A percentile compares a stretch with the other conserved stretches of the same genome.
Evolutionary conservation across 2,888 invertebrate genomes (phyloP).

Genomic region (Pollenia labialis): DNA sequence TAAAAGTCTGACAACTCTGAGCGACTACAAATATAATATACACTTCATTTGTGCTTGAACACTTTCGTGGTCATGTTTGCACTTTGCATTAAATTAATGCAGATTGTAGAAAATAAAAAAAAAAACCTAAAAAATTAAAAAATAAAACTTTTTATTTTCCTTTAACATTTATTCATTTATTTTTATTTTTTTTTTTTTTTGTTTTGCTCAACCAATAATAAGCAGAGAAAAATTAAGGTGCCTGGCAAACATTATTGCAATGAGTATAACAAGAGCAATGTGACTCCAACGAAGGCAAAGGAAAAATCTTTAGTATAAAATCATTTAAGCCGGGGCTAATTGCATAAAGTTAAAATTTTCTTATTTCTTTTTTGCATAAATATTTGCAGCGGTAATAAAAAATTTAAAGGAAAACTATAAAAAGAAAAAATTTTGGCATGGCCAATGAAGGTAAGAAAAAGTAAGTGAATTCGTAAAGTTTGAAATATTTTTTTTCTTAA

Average conservation of each 20-base stretch:
- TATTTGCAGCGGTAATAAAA: conserved; percentile 33
- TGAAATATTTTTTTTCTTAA: not conserved
- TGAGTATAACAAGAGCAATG: not conserved
- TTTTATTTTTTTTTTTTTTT: not conserved
- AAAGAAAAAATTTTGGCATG: not conserved
- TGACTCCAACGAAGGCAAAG: not conserved
- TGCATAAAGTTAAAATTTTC: conserved; percentile 46
- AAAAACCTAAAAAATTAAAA: not conserved
- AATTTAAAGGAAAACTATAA: not conserved
- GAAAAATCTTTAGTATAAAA: conserved; percentile 21
- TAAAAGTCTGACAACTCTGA: not conserved
- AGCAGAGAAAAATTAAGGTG: conserved; percentile 57
- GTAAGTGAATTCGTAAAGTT: conserved; percentile 9
- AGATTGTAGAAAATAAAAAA: conserved; percentile 41
- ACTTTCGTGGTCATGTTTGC: conserved; percentile 62
- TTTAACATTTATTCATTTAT: conserved; percentile 16
- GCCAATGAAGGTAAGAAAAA: not conserved
- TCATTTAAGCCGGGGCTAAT: conserved; percentile 47
- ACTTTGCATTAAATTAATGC: conserved; percentile 62
- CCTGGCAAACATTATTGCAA: conserved; percentile 25
- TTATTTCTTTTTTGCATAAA: conserved; percentile 4
- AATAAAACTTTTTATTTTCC: conserved; percentile 32
- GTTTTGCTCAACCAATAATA: conserved; percentile 49
- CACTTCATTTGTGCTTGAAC: conserved; percentile 60
- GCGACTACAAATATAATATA: conserved; percentile 14